These are phyloP conservation scores for Camponotus fellah DNA, from an alignment of 2,888 invertebrate genomes.

Conservation along the genomic window DNA sequence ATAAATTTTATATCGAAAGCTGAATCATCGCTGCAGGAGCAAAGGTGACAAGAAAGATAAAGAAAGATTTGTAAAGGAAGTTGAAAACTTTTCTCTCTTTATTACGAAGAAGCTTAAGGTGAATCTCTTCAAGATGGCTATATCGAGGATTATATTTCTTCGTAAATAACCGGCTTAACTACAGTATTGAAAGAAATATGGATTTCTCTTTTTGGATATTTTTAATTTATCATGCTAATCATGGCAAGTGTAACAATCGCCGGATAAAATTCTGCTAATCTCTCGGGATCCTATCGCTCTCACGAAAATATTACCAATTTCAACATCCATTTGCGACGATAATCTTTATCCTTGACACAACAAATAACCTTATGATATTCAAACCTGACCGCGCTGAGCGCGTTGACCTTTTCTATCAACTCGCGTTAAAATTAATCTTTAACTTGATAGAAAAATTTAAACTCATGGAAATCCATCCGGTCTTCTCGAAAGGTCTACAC, in stretches of 20 bases:
- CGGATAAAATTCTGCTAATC: not conserved
- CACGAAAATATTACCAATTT: constrained; percentile 62
- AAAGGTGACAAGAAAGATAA: not conserved
- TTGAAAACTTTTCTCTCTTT: not conserved
- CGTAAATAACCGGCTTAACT: not conserved
- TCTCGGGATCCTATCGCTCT: not conserved
- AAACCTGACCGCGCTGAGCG: constrained; percentile 46
- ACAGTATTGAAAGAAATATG: too few species aligned
- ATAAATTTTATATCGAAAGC: not conserved
- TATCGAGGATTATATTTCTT: constrained; percentile 11
- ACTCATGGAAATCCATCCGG: constrained; percentile 42
- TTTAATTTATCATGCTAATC: not conserved
- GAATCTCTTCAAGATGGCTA: not conserved
- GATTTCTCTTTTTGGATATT: too few species aligned
- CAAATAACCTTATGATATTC: constrained; percentile 65
- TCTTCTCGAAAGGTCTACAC: constrained; percentile 18
- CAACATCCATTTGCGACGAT: constrained; percentile 63
- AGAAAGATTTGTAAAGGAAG: not conserved
- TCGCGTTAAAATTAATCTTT: constrained; percentile 34
- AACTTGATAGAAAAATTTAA: constrained; percentile 51
- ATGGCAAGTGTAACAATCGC: not conserved
- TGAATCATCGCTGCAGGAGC: not conserved
- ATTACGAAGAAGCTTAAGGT: constrained; percentile 3
- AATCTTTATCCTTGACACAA: constrained; percentile 72
- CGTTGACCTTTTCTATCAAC: constrained; percentile 68